Evolutionary conservation across 2,797 vertebrate genomes (phyloP).

Genomic region (Pantherophis alleghaniensis): DNA sequence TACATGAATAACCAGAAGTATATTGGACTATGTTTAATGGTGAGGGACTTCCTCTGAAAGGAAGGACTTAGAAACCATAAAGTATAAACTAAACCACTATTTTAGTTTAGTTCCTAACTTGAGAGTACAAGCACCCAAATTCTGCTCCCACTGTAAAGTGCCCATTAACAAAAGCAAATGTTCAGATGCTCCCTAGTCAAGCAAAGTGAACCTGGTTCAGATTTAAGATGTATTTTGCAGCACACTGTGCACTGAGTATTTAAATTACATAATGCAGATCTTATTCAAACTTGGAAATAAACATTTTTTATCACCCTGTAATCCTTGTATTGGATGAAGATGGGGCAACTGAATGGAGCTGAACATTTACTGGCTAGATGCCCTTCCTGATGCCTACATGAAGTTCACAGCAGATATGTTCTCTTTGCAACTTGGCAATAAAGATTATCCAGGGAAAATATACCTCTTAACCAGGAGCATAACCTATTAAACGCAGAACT

Average conservation of each 20-base stretch:
- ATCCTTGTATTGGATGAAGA: neutral
- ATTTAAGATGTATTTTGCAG: neutral
- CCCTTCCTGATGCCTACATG: rapidly evolving
- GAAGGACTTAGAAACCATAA: neutral
- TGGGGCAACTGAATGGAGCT: neutral
- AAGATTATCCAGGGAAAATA: neutral
- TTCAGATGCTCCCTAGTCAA: neutral
- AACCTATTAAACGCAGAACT: neutral
- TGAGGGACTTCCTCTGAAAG: neutral
- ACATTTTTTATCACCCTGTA: neutral
- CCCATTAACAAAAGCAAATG: neutral
- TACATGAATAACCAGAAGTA: neutral
- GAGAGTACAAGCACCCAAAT: neutral
- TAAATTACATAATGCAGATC: neutral
- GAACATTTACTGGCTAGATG: neutral
- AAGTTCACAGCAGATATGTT: neutral
- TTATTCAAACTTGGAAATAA: neutral
- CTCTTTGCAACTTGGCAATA: neutral
- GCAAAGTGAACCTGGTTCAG: neutral
- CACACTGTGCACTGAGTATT: neutral
- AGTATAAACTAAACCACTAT: neutral
- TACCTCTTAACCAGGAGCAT: neutral
- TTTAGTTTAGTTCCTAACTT: neutral
- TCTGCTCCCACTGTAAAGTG: neutral
- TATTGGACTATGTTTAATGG: neutral